Evolutionary conservation across 2,113 vertebrate species (phyloP).

Genomic region (Halichoeres trimaculatus): DNA sequence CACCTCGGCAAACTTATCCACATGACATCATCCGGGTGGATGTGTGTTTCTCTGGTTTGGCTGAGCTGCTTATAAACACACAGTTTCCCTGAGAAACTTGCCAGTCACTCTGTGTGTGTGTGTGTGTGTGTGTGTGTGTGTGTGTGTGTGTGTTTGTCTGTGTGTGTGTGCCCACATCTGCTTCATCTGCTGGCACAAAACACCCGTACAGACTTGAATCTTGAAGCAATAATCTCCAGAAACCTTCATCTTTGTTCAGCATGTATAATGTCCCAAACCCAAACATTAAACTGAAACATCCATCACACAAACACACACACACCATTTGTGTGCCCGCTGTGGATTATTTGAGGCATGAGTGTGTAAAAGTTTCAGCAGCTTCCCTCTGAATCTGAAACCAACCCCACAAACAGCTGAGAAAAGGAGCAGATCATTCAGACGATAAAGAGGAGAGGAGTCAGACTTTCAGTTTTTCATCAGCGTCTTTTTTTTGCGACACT

Average conservation of each 20-base stretch:
- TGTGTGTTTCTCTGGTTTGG: slow-evolving; percentile 61
- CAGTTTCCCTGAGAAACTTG: slow-evolving; percentile 62
- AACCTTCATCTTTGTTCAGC: neutral
- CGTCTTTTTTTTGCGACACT: too few species aligned
- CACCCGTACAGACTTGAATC: slow-evolving; percentile 13
- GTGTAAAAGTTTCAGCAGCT: neutral
- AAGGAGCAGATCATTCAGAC: too few species aligned
- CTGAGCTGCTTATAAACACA: slow-evolving; percentile 61
- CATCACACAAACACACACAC: neutral
- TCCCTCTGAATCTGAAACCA: too few species aligned
- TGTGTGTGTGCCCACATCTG: slow-evolving; percentile 40
- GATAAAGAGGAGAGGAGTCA: too few species aligned
- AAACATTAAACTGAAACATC: neutral
- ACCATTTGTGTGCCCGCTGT: neutral
- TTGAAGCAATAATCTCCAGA: slow-evolving; percentile 34
- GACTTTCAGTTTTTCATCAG: too few species aligned
- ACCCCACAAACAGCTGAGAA: too few species aligned
- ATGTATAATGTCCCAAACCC: neutral
- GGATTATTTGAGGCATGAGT: neutral
- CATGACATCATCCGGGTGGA: slow-evolving; percentile 66
- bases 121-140: neutral
- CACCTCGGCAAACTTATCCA: slow-evolving; percentile 51
- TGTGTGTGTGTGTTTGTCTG: neutral
- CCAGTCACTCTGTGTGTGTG: neutral
- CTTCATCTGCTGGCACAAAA: slow-evolving; percentile 20